Evolutionary conservation across 2,113 vertebrate species (phyloP).

Genomic region (Grantiella picta): DNA sequence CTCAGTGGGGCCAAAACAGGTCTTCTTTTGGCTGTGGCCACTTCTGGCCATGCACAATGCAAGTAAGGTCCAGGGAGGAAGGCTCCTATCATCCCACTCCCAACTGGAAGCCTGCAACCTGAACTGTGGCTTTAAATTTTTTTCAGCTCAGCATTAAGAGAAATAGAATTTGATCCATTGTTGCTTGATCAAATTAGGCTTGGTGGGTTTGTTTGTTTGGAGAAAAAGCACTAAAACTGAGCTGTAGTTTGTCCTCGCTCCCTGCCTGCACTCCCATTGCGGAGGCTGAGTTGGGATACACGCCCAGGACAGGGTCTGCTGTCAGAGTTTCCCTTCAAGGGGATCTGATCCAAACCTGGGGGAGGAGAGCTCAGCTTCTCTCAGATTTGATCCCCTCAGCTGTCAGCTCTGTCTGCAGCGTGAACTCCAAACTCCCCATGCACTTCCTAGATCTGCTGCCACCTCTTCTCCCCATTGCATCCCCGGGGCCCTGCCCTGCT

Average conservation of each 20-base stretch:
- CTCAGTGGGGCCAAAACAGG: not conserved
- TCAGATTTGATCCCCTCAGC: not conserved
- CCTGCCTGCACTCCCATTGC: not conserved
- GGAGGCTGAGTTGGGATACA: not conserved
- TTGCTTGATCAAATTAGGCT: slow-evolving; percentile 8
- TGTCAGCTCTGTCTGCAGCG: not conserved
- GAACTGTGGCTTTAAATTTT: not conserved
- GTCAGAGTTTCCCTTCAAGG: not conserved
- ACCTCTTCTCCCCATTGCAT: not conserved
- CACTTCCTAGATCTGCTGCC: accelerated
- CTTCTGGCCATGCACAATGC: not conserved
- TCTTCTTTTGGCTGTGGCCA: not conserved
- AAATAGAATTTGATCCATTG: not conserved
- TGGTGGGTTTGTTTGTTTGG: slow-evolving; percentile 27
- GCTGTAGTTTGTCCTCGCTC: not conserved
- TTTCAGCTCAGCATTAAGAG: not conserved
- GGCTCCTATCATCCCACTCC: not conserved
- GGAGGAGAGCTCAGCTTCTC: not conserved
- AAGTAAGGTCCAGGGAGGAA: not conserved
- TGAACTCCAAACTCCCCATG: not conserved
- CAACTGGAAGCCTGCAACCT: accelerated
- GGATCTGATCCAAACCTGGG: not conserved
- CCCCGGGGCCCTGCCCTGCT: not conserved
- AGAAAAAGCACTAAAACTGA: not conserved
- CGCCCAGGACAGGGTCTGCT: not conserved